Conservation (phyloP, 2,797 vertebrate genomes). For the Melanotaenia parkinsoni region DNA sequence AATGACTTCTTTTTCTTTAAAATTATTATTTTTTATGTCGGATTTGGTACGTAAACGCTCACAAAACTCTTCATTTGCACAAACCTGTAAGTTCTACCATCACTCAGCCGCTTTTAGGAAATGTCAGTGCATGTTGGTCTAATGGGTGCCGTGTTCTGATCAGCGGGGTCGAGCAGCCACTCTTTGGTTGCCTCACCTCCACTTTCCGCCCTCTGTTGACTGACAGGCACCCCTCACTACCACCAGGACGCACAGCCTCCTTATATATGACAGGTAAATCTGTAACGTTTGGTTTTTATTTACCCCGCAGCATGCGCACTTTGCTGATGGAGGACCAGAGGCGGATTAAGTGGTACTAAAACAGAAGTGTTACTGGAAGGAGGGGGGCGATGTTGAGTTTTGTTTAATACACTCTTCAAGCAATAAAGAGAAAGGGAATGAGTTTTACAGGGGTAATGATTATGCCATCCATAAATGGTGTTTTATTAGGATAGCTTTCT, state of each 20-base stretch:
- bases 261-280: slow-evolving; percentile 87
- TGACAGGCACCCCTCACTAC: slow-evolving; percentile 75
- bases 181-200: slow-evolving; percentile 74
- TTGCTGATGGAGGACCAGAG: slow-evolving; percentile 81
- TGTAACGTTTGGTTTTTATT: slow-evolving; percentile 81
- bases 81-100: slow-evolving; percentile 83
- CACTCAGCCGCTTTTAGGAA: slow-evolving; percentile 83
- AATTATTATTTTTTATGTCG: no score
- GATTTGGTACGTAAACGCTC: slow-evolving; percentile 3
- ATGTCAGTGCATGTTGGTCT: slow-evolving; percentile 78
- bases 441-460: slow-evolving; percentile 66
- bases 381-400: slow-evolving; percentile 75
- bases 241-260: slow-evolving; percentile 78
- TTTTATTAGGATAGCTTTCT: slow-evolving; percentile 64
- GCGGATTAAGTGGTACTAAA: slow-evolving; percentile 63
- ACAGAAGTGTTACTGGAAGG: slow-evolving; percentile 34
- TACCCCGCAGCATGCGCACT: slow-evolving; percentile 63
- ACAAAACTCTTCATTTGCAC: slow-evolving; percentile 33
- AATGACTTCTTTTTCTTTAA: neutral
- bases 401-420: slow-evolving; percentile 59
- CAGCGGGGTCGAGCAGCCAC: slow-evolving; percentile 77
- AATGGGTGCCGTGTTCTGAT: slow-evolving; percentile 79
- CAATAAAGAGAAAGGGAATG: slow-evolving; percentile 55
- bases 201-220: slow-evolving; percentile 77
- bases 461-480: slow-evolving; percentile 62